Base-by-base conservation (phyloP, 1,140 invertebrate species). In the Cherax quadricarinatus region DNA sequence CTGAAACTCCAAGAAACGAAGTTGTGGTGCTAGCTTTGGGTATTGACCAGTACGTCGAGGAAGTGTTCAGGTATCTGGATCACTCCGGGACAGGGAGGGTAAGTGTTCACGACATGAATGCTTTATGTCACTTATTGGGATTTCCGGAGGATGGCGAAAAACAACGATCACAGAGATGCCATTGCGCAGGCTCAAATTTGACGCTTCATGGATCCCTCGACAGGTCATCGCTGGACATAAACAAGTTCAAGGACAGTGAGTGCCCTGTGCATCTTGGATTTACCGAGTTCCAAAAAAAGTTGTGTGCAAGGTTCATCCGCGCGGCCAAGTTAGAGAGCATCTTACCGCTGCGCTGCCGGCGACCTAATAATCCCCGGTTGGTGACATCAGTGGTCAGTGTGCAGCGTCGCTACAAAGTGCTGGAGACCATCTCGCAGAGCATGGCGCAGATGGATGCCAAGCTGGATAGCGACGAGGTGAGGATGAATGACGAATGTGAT, bases 41-140 rank as follows among this genome's bases (percentile, higher is more conserved):
- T 51, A 83, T 89, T 62, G 88, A 89, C 48, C 88, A 89, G 24
- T 89, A 89, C 48, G 75, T 89, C 30, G 88, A 89, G 80, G 88
- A 89, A 75, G 88, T 89, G 62, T 89, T 89, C 49, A 14, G 88
- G 21, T 84, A 73, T 62, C 81, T 89, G 66, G 88, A 89, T 57
- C 62, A 57, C 24, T 30, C 80, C 10, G 88, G 88, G 66, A 30
- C 62, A 6, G 81, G 88, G 5, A 84, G 30, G 66, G 88, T 89
- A 5, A 49, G 49, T 30, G 49, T 75, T 1, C 62, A 89, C 66
- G 88, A 89, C 41, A 73, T 89, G 21, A 18, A 89, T 9, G 80
- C 62, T 41, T 51, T 89, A n/a, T 89, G 88, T 66, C 80, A 83
- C 49, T 62, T 89, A 24, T 48, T 89, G 48, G 81, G 88, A 1